These are phyloP conservation scores for Yoshiicerus persimilis DNA, from an alignment of 1,140 invertebrate species.

Conservation along the genomic window DNA sequence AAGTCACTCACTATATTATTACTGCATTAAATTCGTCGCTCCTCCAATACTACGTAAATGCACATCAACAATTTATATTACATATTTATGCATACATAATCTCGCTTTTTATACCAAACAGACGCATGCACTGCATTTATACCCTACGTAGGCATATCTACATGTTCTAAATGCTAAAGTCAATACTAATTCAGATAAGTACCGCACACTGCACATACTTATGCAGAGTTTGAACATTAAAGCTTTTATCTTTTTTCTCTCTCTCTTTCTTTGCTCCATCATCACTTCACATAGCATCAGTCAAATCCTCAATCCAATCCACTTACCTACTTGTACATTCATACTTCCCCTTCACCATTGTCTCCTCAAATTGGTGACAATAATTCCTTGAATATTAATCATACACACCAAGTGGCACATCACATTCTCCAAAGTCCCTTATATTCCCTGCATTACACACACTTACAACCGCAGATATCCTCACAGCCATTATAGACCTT, in stretches of 20 bases:
- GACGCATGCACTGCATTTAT: too few relatives aligned
- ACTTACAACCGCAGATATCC: neutral
- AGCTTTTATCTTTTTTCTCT: neutral
- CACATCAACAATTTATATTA: neutral
- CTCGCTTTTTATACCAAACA: too few relatives aligned
- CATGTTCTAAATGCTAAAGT: too few relatives aligned
- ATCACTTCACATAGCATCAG: neutral
- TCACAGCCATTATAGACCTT: too few relatives aligned
- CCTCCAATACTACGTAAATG: neutral
- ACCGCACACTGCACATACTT: neutral
- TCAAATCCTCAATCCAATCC: neutral
- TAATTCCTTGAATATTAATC: slow-evolving; percentile 44
- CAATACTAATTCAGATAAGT: neutral
- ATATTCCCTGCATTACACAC: neutral
- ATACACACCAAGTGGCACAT: neutral
- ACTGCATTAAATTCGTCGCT: neutral
- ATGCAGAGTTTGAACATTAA: neutral
- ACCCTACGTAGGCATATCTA: too few relatives aligned
- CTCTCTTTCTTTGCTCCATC: neutral
- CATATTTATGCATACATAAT: too few relatives aligned
- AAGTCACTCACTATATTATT: neutral
- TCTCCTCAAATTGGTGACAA: slow-evolving; percentile 42
- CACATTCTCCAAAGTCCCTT: neutral
- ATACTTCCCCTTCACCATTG: slow-evolving; percentile 28
- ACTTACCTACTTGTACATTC: slow-evolving; percentile 6